Evolutionary conservation across 2,113 vertebrate species (phyloP).

Genomic region (Isurus oxyrinchus): DNA sequence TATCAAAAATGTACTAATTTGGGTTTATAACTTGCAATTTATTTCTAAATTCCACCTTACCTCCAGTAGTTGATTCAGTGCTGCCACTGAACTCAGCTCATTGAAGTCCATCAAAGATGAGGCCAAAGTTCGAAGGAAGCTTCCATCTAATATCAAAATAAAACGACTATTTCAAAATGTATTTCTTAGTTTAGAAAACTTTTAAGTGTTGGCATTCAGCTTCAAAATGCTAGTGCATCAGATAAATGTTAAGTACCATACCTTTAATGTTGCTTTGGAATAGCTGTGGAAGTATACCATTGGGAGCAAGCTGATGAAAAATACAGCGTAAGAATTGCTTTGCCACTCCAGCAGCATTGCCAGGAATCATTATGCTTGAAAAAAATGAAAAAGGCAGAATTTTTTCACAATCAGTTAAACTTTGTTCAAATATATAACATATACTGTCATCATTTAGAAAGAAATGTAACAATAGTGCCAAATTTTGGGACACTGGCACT

Average conservation of each 20-base stretch:
- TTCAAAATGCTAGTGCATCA: neutral
- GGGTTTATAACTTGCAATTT: neutral
- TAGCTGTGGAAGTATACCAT: slow-evolving; percentile 92
- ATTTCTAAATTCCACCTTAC: slow-evolving; percentile 49
- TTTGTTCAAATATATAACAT: neutral
- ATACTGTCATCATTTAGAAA: neutral
- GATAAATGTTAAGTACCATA: slow-evolving; percentile 44
- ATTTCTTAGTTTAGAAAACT: neutral
- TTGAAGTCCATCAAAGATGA: slow-evolving; percentile 89
- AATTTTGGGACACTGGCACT: neutral
- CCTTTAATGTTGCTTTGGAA: slow-evolving; percentile 99
- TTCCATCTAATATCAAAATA: slow-evolving; percentile 71
- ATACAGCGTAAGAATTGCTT: slow-evolving; percentile 97
- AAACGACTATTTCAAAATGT: neutral
- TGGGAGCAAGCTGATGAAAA: slow-evolving; percentile 93
- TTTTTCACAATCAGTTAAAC: neutral
- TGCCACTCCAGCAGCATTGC: slow-evolving; percentile 93
- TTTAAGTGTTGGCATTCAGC: neutral
- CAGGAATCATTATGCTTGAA: slow-evolving; percentile 90
- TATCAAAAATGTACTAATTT: neutral
- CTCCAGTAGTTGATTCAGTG: slow-evolving; percentile 91
- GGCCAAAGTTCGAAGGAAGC: slow-evolving; percentile 85
- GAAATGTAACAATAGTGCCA: neutral
- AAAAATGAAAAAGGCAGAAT: slow-evolving; percentile 13
- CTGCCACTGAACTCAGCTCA: slow-evolving; percentile 88